Base-by-base conservation (phyloP, 2,888 invertebrate species). In the Eupithecia subumbrata region DNA sequence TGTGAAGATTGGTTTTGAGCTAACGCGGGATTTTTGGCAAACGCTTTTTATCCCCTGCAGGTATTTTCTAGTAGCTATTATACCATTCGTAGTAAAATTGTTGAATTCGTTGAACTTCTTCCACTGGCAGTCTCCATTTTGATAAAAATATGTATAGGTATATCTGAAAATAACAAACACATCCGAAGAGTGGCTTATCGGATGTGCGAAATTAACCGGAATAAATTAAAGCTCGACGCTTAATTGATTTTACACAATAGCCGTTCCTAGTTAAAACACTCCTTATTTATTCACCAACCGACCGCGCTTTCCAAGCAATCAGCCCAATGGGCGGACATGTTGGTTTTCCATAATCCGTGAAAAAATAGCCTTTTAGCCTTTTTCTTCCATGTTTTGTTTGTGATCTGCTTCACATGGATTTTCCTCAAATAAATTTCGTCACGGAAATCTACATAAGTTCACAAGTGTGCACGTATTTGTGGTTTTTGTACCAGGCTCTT, bases 401-500 rank as follows among this genome's bases (percentile, higher is more conserved):
- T 63, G 72, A 72, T 60, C 64, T 30, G 43, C 37, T 71, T 69
- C 34, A 30, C 56, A 18, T 72, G 48, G 56, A 71, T 69, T 69
- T 60, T n/a, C 22, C 66, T 74, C 66, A 69, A 72, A 71, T 70
- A 40, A 40, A 40, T 40, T 40, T 40, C 9, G 40, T 9, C 40
- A 63, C 60, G 12, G 40, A 76, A 77, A 71, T 76, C 52, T 76
- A 72, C 72, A 69, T 70, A 71, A 60, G 70, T 71, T 71, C 74
- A 66, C 60, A 74, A 72, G 64, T 69, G 30, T 67, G 71, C 30
- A 72, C 45, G 66, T 78, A 71, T 76, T 73, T 75, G 71, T 71
- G 69, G 71, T 81, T 77, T 81, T 84, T 84, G 80, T 86, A 86
- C 84, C 74, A 85, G 80, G 83, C 76, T 78, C 79, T 76, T 81